phyloP scores from a whole-genome alignment of 1,140 invertebrate genomes.

The Tyrophagus putrescentiae region DNA sequence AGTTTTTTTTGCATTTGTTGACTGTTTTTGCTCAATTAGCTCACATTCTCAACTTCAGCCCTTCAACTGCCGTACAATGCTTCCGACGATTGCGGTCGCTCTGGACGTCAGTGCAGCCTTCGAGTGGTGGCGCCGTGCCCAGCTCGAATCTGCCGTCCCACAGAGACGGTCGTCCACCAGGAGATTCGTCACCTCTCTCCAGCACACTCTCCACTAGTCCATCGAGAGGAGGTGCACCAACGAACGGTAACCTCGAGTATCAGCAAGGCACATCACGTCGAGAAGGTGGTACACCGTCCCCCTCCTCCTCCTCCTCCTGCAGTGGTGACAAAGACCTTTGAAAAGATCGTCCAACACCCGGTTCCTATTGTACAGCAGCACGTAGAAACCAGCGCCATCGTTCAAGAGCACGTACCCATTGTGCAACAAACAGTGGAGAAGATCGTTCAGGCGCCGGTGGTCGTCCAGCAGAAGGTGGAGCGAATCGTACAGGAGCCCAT shows the following conservation, averaged over 20 bases:
- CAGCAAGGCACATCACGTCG: background rate
- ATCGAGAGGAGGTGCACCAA: background rate
- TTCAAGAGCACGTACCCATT: background rate
- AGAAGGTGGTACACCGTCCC: background rate
- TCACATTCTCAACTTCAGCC: background rate
- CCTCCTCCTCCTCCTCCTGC: too few relatives aligned
- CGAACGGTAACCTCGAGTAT: background rate
- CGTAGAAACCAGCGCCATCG: background rate
- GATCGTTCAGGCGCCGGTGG: constrained; percentile 1
- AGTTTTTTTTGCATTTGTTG: background rate
- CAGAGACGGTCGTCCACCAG: constrained; percentile 1
- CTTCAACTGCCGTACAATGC: background rate
- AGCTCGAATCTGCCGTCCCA: background rate
- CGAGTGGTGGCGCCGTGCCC: constrained; percentile 12
- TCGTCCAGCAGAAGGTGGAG: constrained; percentile 1
- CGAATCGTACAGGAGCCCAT: too few relatives aligned
- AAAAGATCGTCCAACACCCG: background rate
- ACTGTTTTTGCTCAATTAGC: background rate
- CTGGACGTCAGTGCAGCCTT: constrained; percentile 4
- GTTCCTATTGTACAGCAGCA: constrained; percentile 5
- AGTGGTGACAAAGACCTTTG: background rate
- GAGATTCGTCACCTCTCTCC: constrained; percentile 6
- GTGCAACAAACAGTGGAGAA: constrained; percentile 6
- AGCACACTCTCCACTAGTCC: constrained; percentile 5
- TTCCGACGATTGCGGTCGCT: background rate